Conservation (phyloP, 2,113 vertebrate species). For the Salvelinus sp. region DNA sequence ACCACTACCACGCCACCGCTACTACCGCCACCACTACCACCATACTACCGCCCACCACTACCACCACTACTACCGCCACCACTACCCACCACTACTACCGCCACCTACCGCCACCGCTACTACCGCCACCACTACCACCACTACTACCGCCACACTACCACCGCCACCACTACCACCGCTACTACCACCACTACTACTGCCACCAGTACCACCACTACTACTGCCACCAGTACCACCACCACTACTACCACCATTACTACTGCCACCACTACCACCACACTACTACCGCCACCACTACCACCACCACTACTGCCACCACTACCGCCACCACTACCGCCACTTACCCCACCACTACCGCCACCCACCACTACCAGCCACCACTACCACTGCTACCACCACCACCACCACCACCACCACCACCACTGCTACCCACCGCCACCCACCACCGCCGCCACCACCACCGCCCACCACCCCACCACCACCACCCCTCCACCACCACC, state of each 20-base stretch:
- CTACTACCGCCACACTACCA: accelerated
- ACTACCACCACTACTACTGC: too few relatives aligned
- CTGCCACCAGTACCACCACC: accelerated
- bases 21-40: too few relatives aligned
- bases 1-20: too few relatives aligned
- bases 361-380: accelerated
- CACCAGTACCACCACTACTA: accelerated
- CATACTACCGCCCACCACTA: too few relatives aligned
- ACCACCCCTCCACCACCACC: conserved; percentile 29
- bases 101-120: too few relatives aligned
- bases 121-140: accelerated
- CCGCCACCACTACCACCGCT: accelerated
- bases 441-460: accelerated
- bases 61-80: too few relatives aligned
- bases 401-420: conserved; percentile 34
- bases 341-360: too few relatives aligned
- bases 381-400: not conserved
- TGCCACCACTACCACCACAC: accelerated
- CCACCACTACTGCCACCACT: too few relatives aligned
- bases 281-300: accelerated
- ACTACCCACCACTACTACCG: too few relatives aligned
- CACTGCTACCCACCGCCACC: accelerated
- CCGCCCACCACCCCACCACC: too few relatives aligned
- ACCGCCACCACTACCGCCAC: too few relatives aligned
- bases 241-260: too few relatives aligned